Evolutionary conservation across 2,797 vertebrate species (phyloP), one percentile per base, ranked within the genome.

Genomic region (Luscinia megarhynchos): DNA sequence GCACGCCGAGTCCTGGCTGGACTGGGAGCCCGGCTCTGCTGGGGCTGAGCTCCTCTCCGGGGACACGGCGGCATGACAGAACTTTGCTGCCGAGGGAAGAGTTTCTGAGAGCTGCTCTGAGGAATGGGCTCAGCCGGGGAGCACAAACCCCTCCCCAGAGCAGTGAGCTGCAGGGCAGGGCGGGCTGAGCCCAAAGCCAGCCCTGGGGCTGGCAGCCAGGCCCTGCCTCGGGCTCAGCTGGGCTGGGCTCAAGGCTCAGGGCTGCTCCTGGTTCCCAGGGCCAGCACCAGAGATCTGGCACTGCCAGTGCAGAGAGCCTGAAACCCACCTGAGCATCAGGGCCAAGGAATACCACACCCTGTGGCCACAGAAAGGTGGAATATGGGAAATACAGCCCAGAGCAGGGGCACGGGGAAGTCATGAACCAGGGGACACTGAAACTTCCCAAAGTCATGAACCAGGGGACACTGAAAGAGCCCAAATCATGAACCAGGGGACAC

Each of bases 21-120:
- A 34, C 11, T 19, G 48, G 10, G 72, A 10, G 16, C 2, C 15
- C 36, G 53, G 36, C 53, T 16, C 3, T 21, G 5, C 58, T 30
- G 32, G 11, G 10, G 17, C 55, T 41, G n/a, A 74, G 66, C 10
- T 80, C 24, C 61, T 38, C 38, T 48, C 32, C 24, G 24, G 26
- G 23, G 88, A 88, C 82, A 94, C 92, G 9, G 15, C 46, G 78
- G 84, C 69, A 15, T 20, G 79, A 23, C 84, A 48, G 51, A 26
- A 27, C 69, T 54, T 95, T 94, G 84, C 94, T 79, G 76, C 80
- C 76, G 95, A 86, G 51, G 59, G 74, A 80, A 70, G 57, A 21
- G 80, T 34, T 94, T 77, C 93, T 85, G 76, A 79, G 85, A 96
- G 94, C 15, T 29, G 1, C 1, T 75, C 51, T 96, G 94, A 94